Evolutionary conservation across 2,888 invertebrate species (phyloP).

Genomic region (Netelia melanura): DNA sequence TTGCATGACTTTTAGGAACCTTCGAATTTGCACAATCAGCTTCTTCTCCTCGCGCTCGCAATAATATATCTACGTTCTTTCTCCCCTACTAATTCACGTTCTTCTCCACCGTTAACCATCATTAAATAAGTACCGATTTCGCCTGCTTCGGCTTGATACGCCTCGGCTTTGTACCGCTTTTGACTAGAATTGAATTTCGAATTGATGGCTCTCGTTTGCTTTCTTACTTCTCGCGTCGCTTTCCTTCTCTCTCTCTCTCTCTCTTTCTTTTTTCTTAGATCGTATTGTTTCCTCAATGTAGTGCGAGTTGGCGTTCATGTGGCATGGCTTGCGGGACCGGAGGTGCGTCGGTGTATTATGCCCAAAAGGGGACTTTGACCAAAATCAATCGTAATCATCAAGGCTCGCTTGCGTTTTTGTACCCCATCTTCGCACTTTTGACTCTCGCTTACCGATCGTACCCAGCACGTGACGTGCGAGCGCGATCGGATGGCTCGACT

Average conservation of each 20-base stretch:
- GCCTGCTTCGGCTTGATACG: slow-evolving; percentile 73
- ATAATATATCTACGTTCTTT: slow-evolving; percentile 64
- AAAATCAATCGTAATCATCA: slow-evolving; percentile 84
- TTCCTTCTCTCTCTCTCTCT: slow-evolving; percentile 13
- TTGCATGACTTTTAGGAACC: slow-evolving; percentile 69
- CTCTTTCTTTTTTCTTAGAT: slow-evolving; percentile 12
- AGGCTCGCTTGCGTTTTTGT: slow-evolving; percentile 67
- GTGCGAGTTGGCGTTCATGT: slow-evolving; percentile 50
- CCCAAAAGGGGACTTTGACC: slow-evolving; percentile 85
- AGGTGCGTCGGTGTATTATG: slow-evolving; percentile 84
- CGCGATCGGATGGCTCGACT: slow-evolving; percentile 54
- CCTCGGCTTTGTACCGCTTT: slow-evolving; percentile 83
- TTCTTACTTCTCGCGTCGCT: slow-evolving; percentile 46
- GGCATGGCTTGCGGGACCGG: slow-evolving; percentile 77
- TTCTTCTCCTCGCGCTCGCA: slow-evolving; percentile 50
- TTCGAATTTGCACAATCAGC: slow-evolving; percentile 57
- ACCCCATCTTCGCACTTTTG: slow-evolving; percentile 41
- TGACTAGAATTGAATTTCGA: slow-evolving; percentile 84
- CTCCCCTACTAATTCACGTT: slow-evolving; percentile 48
- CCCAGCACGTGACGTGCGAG: not conserved
- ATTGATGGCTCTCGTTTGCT: slow-evolving; percentile 69
- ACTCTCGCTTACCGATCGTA: slow-evolving; percentile 51
- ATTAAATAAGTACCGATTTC: slow-evolving; percentile 83
- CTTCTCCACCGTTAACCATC: slow-evolving; percentile 63
- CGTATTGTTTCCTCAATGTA: slow-evolving; percentile 52